Evolutionary conservation across 2,888 invertebrate species (phyloP).

Genomic region (Hemistola chrysoprasaria): DNA sequence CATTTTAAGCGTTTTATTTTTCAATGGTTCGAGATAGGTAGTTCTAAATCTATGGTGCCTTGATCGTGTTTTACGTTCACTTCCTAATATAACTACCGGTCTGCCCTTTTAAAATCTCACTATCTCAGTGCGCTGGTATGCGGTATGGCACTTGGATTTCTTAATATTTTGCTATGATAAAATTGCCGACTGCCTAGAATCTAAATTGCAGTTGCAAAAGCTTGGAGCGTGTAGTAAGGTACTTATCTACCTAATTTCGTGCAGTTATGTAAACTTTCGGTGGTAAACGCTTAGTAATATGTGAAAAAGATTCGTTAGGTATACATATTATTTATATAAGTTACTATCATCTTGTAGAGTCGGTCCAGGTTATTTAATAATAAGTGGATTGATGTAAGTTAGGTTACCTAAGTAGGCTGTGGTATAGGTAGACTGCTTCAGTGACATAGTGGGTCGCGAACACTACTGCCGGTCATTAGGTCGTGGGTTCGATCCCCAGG

Average conservation of each 20-base stretch:
- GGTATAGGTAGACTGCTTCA: too few relatives aligned
- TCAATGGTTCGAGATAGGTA: constrained; percentile 1
- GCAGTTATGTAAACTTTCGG: too few relatives aligned
- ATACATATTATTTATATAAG: too few relatives aligned
- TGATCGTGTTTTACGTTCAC: constrained; percentile 26
- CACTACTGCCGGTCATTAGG: too few relatives aligned
- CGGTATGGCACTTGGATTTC: constrained; percentile 13
- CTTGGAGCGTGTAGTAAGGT: constrained; percentile 15
- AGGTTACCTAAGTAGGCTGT: too few relatives aligned
- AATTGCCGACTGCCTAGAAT: constrained; percentile 31
- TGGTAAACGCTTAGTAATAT: too few relatives aligned
- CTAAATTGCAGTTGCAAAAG: constrained; percentile 44
- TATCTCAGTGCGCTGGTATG: constrained; percentile 24
- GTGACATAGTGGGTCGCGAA: too few relatives aligned
- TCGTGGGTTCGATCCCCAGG: too few relatives aligned
- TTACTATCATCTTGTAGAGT: too few relatives aligned
- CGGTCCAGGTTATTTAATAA: too few relatives aligned
- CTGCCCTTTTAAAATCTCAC: constrained; percentile 34
- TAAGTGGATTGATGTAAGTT: too few relatives aligned
- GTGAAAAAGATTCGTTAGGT: too few relatives aligned
- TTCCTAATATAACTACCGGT: constrained; percentile 38
- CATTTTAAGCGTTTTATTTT: constrained; percentile 1
- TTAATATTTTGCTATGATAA: constrained; percentile 21
- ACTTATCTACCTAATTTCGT: neutral
- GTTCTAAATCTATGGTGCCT: constrained; percentile 3